Evolutionary conservation across 2,888 invertebrate species (phyloP), one percentile per base, ranked within the genome.

Genomic region (Apomyelois bistriatella): DNA sequence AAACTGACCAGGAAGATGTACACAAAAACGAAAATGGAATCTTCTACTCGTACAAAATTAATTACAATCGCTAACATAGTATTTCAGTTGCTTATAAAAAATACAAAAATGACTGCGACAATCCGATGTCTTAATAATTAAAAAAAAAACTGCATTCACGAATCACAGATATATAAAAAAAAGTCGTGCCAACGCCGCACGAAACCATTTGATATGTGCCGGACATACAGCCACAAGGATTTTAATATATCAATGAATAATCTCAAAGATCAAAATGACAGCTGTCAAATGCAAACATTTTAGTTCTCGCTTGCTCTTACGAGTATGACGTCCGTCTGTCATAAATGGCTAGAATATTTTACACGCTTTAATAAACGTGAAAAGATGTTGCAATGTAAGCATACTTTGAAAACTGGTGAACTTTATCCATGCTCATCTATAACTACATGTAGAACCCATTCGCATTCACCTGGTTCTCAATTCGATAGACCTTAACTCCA

Each of bases 131-230:
- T 65, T 64, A 66, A 58, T 64, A 60, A 62, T 66, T 63, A 66
- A 54, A 55, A 61, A 56, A 61, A 58, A 76, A 81, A 83, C 76
- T 78, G 79, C 80, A 77, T 81, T 74, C 75, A 74, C 68, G 57
- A 82, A 87, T 87, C 88, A 88, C 87, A 87, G 86, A 86, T 80
- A 73, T 67, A 70, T 75, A 73, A 69, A 38, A 66, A 72, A 77
- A 71, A n/a, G n/a, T 59, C 70, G 70, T 76, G 76, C 61, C 68
- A 65, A 63, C 62, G n/a, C 69, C 69, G 68, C 74, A 70, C 76
- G 72, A 74, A 66, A 65, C 71, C 67, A 76, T 67, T 62, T 86
- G 87, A 88, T 86, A 87, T 88, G 87, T 82, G 82, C 73, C 69
- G 65, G 67, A 58, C 53, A 38, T 28, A 35, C 32, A 32, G 46